Conservation (phyloP, 2,888 invertebrate genomes). For the Ditula angustiorana region DNA sequence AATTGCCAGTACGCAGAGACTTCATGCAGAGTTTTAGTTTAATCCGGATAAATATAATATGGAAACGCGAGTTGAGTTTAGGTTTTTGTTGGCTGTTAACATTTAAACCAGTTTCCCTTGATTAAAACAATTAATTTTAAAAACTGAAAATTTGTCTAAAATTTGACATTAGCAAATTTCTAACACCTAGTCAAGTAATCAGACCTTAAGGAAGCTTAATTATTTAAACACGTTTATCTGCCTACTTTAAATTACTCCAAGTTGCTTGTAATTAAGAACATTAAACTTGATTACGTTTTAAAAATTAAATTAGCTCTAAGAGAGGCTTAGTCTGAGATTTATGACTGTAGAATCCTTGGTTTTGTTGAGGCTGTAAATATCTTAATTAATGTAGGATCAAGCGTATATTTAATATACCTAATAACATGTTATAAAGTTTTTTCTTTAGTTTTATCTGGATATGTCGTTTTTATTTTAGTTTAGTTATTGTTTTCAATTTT, state of each 20-base stretch:
- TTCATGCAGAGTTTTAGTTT: too few relatives aligned
- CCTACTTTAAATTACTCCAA: slow-evolving; percentile 25
- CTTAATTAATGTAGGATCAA: not conserved
- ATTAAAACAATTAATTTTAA: too few relatives aligned
- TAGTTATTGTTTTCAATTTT: too few relatives aligned
- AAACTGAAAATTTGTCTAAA: too few relatives aligned
- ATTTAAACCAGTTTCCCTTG: too few relatives aligned
- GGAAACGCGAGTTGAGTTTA: too few relatives aligned
- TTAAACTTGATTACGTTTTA: slow-evolving; percentile 20
- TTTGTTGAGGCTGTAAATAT: slow-evolving; percentile 8
- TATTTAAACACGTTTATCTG: slow-evolving; percentile 31
- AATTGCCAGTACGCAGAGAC: too few relatives aligned
- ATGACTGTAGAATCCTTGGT: not conserved
- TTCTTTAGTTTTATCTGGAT: not conserved
- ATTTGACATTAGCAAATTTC: not conserved
- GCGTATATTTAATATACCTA: too few relatives aligned
- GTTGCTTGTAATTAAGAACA: slow-evolving; percentile 26
- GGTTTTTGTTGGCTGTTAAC: too few relatives aligned
- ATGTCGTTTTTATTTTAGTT: too few relatives aligned
- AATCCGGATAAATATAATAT: too few relatives aligned
- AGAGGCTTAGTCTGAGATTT: slow-evolving; percentile 6
- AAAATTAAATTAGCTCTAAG: slow-evolving; percentile 5
- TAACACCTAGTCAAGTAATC: slow-evolving; percentile 21
- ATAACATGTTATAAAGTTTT: too few relatives aligned
- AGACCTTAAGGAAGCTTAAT: slow-evolving; percentile 21